Percentiles rank a stretch among this genome's conserved stretches.
Evolutionary conservation across 2,888 invertebrate genomes (phyloP).

Genomic region (Callinectes sapidus): DNA sequence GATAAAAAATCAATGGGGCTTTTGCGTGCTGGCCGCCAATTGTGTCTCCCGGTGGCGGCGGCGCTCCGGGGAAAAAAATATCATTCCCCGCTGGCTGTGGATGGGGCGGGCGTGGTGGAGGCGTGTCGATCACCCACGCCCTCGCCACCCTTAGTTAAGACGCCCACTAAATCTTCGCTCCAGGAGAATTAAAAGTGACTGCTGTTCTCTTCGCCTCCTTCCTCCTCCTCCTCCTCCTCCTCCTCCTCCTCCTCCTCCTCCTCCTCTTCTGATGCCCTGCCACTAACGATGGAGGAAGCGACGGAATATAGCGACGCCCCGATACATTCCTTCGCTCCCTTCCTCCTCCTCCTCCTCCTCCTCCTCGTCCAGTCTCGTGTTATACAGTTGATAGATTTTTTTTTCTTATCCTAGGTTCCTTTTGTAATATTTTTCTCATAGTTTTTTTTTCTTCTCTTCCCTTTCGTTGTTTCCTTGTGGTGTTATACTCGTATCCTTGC

Average conservation of each 20-base stretch:
- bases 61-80: conserved; percentile 47
- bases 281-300: conserved; percentile 24
- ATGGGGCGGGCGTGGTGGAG: conserved; percentile 39
- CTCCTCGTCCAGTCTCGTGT: conserved; percentile 28
- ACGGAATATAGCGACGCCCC: neutral
- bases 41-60: conserved; percentile 55
- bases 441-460: neutral
- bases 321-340: conserved; percentile 8
- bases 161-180: conserved; percentile 29
- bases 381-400: conserved; percentile 35
- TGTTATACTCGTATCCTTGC: neutral
- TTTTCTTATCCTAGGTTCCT: neutral
- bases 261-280: neutral
- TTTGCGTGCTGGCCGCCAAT: conserved; percentile 67
- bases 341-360: conserved; percentile 12
- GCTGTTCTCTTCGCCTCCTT: conserved; percentile 10
- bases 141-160: conserved; percentile 40
- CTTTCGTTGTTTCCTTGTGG: neutral
- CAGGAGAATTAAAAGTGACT: conserved; percentile 26
- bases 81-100: conserved; percentile 43
- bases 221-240: conserved; percentile 8
- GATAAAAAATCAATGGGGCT: conserved; percentile 66
- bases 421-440: conserved; percentile 27
- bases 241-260: conserved; percentile 8
- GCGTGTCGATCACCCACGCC: conserved; percentile 46